Evolutionary conservation across 2,113 vertebrate species (phyloP).

Genomic region (Macquaria australasica): DNA sequence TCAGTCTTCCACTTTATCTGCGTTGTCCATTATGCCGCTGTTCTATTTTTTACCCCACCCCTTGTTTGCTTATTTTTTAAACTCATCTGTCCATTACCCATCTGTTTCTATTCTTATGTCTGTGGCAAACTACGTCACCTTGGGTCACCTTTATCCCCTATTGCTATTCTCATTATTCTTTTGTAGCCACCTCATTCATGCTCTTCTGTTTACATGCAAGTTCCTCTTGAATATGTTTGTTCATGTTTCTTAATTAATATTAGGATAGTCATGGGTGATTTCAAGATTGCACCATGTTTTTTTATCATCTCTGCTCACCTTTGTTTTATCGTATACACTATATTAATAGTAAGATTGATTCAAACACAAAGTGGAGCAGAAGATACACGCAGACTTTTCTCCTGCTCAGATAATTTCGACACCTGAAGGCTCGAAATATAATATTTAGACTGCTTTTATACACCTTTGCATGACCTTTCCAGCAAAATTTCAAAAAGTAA

Average conservation of each 20-base stretch:
- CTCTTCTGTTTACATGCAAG: neutral
- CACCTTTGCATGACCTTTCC: neutral
- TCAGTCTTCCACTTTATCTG: conserved; percentile 67
- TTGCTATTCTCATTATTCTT: neutral
- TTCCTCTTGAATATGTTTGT: neutral
- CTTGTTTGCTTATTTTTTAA: conserved; percentile 59
- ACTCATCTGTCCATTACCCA: conserved; percentile 38
- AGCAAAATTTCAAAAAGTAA: neutral
- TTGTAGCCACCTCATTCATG: neutral
- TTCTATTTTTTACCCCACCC: conserved; percentile 24
- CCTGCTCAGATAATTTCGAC: neutral
- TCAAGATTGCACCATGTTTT: neutral
- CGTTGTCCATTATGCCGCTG: conserved; percentile 46
- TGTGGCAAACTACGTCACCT: conserved; percentile 26
- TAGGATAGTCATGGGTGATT: neutral
- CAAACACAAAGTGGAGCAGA: neutral
- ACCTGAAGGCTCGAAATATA: neutral
- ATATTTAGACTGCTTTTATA: neutral
- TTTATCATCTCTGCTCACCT: neutral
- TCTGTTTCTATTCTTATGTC: conserved; percentile 57
- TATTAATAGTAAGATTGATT: neutral
- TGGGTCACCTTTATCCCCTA: conserved; percentile 19
- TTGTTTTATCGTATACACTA: neutral
- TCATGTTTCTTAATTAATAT: neutral
- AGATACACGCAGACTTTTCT: neutral